These are phyloP conservation scores for Reticulitermes lucifugus DNA, from an alignment of 2,888 invertebrate genomes.

Conservation along the genomic window DNA sequence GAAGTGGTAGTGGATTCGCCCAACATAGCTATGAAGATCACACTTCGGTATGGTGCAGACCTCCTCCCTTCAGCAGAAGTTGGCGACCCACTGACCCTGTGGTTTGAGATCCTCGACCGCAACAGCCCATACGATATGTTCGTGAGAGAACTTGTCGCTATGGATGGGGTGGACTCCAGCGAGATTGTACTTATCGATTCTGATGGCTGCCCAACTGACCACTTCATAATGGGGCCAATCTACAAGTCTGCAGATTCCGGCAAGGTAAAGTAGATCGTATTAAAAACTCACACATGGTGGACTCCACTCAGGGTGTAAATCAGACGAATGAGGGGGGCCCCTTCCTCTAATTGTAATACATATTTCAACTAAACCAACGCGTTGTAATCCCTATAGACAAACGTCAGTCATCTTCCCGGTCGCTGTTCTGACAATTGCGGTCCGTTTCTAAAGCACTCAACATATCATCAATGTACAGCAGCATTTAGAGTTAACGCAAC, in stretches of 20 bases:
- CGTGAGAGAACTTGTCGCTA: constrained; percentile 91
- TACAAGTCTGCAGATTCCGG: constrained; percentile 83
- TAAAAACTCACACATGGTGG: too few relatives aligned
- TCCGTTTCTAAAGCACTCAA: too few relatives aligned
- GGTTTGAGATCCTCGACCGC: constrained; percentile 92
- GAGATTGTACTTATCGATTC: constrained; percentile 94
- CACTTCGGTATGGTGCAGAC: constrained; percentile 84
- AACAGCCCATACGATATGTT: constrained; percentile 96
- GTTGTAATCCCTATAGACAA: too few relatives aligned
- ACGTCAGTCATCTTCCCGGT: too few relatives aligned
- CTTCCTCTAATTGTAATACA: too few relatives aligned
- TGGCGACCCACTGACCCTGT: constrained; percentile 90
- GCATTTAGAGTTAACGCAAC: too few relatives aligned
- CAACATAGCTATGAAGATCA: constrained; percentile 94
- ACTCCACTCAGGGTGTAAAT: too few relatives aligned
- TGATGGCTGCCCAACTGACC: constrained; percentile 92
- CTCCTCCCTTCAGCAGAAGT: constrained; percentile 91
- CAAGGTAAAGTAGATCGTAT: constrained; percentile 70
- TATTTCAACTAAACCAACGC: too few relatives aligned
- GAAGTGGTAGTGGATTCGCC: constrained; percentile 95
- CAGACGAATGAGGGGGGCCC: too few relatives aligned
- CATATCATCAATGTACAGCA: too few relatives aligned
- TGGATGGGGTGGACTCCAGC: constrained; percentile 93
- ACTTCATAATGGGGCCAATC: constrained; percentile 93
- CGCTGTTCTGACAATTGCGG: too few relatives aligned